phyloP scores from a whole-genome alignment of 2,113 vertebrate species.

The Scomber colias region DNA sequence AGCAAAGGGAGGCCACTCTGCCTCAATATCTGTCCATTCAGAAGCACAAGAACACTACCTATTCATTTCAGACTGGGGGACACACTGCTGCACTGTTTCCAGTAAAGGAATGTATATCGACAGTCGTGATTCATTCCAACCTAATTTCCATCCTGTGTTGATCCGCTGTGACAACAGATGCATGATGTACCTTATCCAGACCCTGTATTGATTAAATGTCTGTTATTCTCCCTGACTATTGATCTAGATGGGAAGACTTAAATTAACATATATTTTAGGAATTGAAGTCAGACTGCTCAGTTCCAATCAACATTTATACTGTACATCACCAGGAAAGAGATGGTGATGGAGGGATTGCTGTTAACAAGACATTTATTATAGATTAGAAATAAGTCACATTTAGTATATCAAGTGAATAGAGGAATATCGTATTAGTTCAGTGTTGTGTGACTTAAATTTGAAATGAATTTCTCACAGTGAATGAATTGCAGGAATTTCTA shows the following conservation, averaged over 20 bases:
- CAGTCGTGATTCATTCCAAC: conserved; percentile 53
- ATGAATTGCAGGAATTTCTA: not conserved
- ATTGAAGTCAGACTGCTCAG: not conserved
- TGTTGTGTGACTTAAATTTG: not conserved
- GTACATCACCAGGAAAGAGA: not conserved
- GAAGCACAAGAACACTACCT: conserved; percentile 10
- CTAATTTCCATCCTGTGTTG: conserved; percentile 39
- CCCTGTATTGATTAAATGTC: conserved; percentile 55
- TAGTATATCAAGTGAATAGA: not conserved
- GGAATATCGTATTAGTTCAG: no score
- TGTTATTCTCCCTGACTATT: conserved; percentile 22
- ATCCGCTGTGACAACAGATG: conserved; percentile 51
- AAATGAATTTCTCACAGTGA: not conserved
- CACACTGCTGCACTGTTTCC: not conserved
- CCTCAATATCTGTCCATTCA: not conserved
- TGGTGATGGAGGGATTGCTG: not conserved
- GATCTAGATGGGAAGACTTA: conserved; percentile 23
- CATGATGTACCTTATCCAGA: conserved; percentile 52
- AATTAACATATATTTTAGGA: conserved; percentile 9
- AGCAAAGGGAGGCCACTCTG: conserved; percentile 16
- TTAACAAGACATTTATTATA: not conserved
- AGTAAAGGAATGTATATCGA: conserved; percentile 41
- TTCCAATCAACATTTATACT: not conserved
- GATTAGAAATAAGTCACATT: not conserved
- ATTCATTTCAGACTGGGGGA: conserved; percentile 8